These are phyloP conservation scores for Acronicta alni DNA, from an alignment of 2,888 invertebrate species.

Conservation along the genomic window DNA sequence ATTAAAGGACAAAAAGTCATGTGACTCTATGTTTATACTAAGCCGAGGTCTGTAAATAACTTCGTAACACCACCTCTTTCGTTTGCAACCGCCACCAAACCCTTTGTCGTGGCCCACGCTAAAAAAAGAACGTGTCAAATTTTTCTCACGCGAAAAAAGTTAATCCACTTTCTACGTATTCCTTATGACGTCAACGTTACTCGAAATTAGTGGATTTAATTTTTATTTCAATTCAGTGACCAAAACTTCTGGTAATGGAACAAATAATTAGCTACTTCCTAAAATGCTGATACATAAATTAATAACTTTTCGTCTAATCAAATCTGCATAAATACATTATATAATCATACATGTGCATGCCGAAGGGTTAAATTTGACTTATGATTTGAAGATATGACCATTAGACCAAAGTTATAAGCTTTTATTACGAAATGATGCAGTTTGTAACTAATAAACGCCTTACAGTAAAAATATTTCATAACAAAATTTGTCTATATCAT, in stretches of 20 bases:
- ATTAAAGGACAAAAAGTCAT: slow-evolving; percentile 4
- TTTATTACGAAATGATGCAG: too few relatives aligned
- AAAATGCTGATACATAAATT: too few relatives aligned
- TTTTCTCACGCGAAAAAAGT: slow-evolving; percentile 8
- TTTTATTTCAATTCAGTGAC: slow-evolving; percentile 11
- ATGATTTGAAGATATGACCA: too few relatives aligned
- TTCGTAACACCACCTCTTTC: slow-evolving; percentile 9
- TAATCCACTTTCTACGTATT: slow-evolving; percentile 11
- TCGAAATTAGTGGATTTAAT: slow-evolving; percentile 7
- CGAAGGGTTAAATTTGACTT: too few relatives aligned
- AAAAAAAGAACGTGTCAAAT: slow-evolving; percentile 14
- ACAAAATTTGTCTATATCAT: too few relatives aligned
- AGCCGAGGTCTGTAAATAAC: slow-evolving; percentile 12
- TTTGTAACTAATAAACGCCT: too few relatives aligned
- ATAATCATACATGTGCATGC: too few relatives aligned
- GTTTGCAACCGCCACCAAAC: not conserved
- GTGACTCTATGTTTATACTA: slow-evolving; percentile 18
- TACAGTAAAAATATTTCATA: too few relatives aligned
- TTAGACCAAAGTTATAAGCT: too few relatives aligned
- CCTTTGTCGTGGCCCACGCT: slow-evolving; percentile 22
- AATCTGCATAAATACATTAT: too few relatives aligned
- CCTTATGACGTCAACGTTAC: slow-evolving; percentile 6
- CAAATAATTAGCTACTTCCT: not conserved
- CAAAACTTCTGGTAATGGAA: slow-evolving; percentile 2
- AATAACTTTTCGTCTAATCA: too few relatives aligned